Base-by-base conservation (phyloP, 2,888 invertebrate genomes). In the Drosophila pegasa region DNA sequence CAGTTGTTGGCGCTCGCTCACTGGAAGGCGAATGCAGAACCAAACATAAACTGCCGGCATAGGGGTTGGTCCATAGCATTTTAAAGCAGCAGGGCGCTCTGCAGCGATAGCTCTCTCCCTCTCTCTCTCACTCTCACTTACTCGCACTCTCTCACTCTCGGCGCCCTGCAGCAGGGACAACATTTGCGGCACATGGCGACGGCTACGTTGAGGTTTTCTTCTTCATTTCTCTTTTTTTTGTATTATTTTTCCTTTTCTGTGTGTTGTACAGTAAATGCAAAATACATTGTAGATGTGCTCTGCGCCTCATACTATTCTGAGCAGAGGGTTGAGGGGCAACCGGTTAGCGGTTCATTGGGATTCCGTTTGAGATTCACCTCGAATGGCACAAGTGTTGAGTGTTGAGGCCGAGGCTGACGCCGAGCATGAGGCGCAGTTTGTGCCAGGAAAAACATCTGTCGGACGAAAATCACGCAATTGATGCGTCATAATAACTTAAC, bases 221-320 rank as follows among this genome's bases (percentile, higher is more conserved):
- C 57, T 48, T 38, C 57, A 18, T 48, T 43, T 67, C 31, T 61
- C 22, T 63, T 33, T 41, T 62, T 41, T 62, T 51, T 56, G 51
- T 65, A 41, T 69, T 51, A 50, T 40, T 43, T 43, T 61, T 47
- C 48, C 9, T 66, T 63, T 59, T 61, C 69, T 69, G 57, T 76
- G 38, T 67, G 41, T 60, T 83, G 86, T 83, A 86, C 83, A 83
- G 86, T 83, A 83, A 83, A 78, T 86, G 83, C 83, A 80, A 83
- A 83, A 83, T 82, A 77, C 73, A 80, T 71, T 79, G 77, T 77
- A 68, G 52, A 68, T 63, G 62, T 45, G 50, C 71, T 25, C 33
- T 54, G 52, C 68, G 22, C 37, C 47, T 27, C 35, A 18, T 7
- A 37, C 41, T 50, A 22, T 33, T 25, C 10, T 31, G 51, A 18